Evolutionary conservation across 1,140 invertebrate species (phyloP), one percentile per base, ranked within the genome.

Genomic region (Sinella curviseta): DNA sequence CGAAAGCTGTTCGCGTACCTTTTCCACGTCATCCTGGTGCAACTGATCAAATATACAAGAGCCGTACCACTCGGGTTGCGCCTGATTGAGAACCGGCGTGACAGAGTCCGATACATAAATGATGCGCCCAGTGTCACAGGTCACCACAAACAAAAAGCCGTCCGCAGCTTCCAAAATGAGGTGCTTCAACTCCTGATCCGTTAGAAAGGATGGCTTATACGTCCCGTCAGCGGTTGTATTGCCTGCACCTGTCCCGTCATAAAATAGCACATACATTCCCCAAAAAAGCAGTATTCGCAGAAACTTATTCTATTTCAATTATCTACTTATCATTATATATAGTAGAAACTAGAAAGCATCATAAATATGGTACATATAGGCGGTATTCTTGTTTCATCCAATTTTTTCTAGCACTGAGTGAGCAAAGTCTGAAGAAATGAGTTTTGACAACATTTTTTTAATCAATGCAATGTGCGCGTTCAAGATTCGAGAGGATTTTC

Each of bases 101-200:
- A 99, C 95, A 54, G 97, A 99, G 88, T 99, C 98, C 17, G 97
- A 98, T 20, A 99, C 97, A 86, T 99, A 99, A 83, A 99, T 97
- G 67, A 99, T 93, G 83, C 96, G 90, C 0, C 97, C 98, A 26
- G 95, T 95, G 86, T 99, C 98, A 89, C 98, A 99, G 82, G 96
- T 95, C 0, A 99, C 95, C 12, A 99, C 98, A 88, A 99, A 99
- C 30, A 99, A 90, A 88, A 99, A 99, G 1, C 98, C 98, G 89
- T 99, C 98, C 14, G 98, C 98, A 26, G 98, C 97, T 89, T 99
- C 98, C 73, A 99, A 88, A 81, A 99, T 99, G 77, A 99, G 89
- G 89, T 99, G 98, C 87, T 99, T 99, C 26, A 99, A 88, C 87
- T 99, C 98, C 87, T 99, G 97, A 89, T 99, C 98, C 54, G 97